A percentile compares a stretch with the other conserved stretches of the same genome.
phyloP scores from a whole-genome alignment of 2,113 vertebrate genomes.

The Scortum barcoo region DNA sequence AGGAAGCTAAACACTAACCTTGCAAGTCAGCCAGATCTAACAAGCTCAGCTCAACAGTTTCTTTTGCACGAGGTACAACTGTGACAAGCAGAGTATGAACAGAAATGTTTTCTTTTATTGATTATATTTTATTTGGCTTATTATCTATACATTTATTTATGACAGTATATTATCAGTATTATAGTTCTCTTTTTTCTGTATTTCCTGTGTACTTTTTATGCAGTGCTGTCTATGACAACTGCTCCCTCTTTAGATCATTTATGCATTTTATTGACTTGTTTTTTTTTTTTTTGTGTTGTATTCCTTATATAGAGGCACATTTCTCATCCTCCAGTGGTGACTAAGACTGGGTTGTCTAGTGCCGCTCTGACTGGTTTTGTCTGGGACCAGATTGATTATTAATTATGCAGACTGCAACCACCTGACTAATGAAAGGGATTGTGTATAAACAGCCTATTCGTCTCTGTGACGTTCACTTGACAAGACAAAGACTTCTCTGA shows the following conservation, averaged over 20 bases:
- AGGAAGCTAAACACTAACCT: constrained; percentile 40
- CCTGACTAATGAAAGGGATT: constrained; percentile 16
- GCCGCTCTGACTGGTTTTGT: constrained; percentile 17
- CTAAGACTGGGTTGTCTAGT: neutral
- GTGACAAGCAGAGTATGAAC: neutral
- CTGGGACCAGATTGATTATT: neutral
- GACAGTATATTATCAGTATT: neutral
- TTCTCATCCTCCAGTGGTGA: neutral
- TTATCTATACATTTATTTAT: neutral
- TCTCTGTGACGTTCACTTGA: neutral
- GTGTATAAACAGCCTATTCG: neutral
- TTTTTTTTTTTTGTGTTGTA: neutral
- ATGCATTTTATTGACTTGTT: neutral
- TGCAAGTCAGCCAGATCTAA: constrained; percentile 41
- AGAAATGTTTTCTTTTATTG: neutral
- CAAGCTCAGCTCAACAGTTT: constrained; percentile 23
- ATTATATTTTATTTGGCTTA: neutral
- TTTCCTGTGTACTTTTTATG: neutral
- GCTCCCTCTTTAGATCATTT: neutral
- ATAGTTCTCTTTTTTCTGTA: neutral
- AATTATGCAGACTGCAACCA: constrained; percentile 9
- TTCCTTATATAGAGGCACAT: neutral
- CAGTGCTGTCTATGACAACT: neutral
- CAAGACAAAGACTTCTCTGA: neutral
- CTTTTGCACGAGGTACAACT: neutral